Conservation (phyloP, 1,140 invertebrate genomes). For the Brachionus koreanus region DNA sequence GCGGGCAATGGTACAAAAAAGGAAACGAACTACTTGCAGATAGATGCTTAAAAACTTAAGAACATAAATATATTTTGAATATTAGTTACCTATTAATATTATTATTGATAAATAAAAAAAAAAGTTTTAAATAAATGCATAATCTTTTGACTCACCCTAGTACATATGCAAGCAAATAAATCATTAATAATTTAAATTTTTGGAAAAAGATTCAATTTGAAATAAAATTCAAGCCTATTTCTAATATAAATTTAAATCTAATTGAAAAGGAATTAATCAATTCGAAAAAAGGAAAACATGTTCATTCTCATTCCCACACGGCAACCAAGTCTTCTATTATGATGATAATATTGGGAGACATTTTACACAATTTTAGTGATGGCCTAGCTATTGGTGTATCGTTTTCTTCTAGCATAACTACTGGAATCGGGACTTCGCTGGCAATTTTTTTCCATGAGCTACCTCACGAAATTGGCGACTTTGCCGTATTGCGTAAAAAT, state of each 20-base stretch:
- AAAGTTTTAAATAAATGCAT: no score
- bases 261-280: background rate
- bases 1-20: no score
- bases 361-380: conserved; percentile 53
- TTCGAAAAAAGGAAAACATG: background rate
- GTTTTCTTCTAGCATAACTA: conserved; percentile 45
- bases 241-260: background rate
- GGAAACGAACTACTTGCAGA: no score
- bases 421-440: conserved; percentile 48
- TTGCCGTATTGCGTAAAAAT: conserved; percentile 30
- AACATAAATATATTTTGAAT: no score
- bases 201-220: no score
- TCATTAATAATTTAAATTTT: no score
- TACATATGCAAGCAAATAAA: no score
- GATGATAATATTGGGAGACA: conserved; percentile 53
- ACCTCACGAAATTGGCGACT: conserved; percentile 50
- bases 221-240: background rate
- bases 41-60: no score
- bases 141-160: no score
- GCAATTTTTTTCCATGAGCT: conserved; percentile 51
- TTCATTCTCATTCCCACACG: conserved; percentile 6
- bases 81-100: no score
- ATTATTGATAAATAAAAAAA: no score
- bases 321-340: background rate
- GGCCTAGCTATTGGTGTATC: conserved; percentile 50